A percentile compares a stretch with the other conserved stretches of the same genome.
Evolutionary conservation across 2,113 vertebrate genomes (phyloP).

Genomic region (Talpa occidentalis): DNA sequence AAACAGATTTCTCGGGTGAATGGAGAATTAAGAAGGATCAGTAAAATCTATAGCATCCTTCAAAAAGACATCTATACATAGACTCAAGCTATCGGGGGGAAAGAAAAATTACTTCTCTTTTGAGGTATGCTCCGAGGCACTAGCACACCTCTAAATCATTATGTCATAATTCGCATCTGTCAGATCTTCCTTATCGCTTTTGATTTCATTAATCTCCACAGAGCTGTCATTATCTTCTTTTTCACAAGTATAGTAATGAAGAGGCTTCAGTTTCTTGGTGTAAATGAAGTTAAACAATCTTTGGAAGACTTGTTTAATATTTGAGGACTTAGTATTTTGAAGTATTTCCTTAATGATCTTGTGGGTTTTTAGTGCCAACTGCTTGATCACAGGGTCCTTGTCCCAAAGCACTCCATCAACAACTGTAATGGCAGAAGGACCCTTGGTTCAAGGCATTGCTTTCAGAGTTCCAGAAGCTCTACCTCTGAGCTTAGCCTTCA

Average conservation of each 20-base stretch:
- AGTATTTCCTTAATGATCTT: slow-evolving; percentile 1
- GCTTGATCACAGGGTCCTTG: neutral
- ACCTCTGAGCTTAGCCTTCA: neutral
- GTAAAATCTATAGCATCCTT: neutral
- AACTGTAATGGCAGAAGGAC: slow-evolving; percentile 42
- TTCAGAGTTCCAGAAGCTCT: neutral
- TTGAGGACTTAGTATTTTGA: neutral
- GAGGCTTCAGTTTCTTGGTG: slow-evolving; percentile 23
- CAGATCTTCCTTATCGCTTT: rapidly evolving
- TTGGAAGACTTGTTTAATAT: slow-evolving; percentile 36
- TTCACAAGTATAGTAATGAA: slow-evolving; percentile 50
- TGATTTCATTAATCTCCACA: rapidly evolving
- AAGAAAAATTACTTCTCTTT: neutral
- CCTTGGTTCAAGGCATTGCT: neutral
- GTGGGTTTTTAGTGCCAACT: slow-evolving; percentile 11
- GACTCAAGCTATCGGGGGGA: neutral
- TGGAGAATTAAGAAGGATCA: neutral
- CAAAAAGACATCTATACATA: neutral
- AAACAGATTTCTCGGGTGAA: neutral
- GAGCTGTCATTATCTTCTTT: rapidly evolving
- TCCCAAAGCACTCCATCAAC: neutral
- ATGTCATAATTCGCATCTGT: rapidly evolving
- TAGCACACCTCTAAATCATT: neutral
- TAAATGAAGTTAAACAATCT: slow-evolving; percentile 22
- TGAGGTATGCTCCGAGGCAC: neutral